Conservation (phyloP, 2,888 invertebrate genomes). For the Cryptocheilus praepositus region DNA sequence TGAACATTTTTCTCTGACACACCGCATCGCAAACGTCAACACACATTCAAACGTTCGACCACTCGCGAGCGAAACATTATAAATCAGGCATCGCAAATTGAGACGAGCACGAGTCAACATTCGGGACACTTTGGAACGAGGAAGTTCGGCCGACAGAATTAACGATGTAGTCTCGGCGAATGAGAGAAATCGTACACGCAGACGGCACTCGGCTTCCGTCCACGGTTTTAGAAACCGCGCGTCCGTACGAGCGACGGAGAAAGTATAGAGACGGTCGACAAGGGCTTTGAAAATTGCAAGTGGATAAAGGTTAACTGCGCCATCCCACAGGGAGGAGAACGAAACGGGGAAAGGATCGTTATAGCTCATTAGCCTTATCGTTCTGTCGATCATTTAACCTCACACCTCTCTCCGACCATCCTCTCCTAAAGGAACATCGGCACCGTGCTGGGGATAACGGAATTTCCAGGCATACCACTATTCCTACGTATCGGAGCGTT, state of each 20-base stretch:
- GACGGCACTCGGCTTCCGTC: too few species aligned
- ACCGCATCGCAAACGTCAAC: too few species aligned
- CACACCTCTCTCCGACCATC: constrained; percentile 42
- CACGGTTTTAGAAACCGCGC: too few species aligned
- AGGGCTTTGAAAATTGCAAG: constrained; percentile 51
- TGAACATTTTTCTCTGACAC: too few species aligned
- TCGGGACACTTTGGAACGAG: too few species aligned
- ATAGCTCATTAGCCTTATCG: constrained; percentile 59
- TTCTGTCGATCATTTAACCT: constrained; percentile 54
- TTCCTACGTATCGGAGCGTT: too few species aligned
- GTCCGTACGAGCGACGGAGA: constrained; percentile 18
- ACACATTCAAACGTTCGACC: too few species aligned
- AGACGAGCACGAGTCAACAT: too few species aligned
- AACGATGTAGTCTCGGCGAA: neutral
- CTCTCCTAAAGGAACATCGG: constrained; percentile 7
- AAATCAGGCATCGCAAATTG: too few species aligned
- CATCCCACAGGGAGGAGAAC: constrained; percentile 24
- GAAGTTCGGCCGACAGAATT: too few species aligned
- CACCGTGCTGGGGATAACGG: neutral
- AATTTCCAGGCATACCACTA: neutral
- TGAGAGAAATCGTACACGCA: too few species aligned
- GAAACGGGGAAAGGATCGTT: constrained; percentile 58
- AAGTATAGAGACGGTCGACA: constrained; percentile 37
- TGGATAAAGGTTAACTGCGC: constrained; percentile 52
- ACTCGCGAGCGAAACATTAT: too few species aligned